Conservation (phyloP, 2,888 invertebrate species). For the Leptodirus hochenwartii region DNA sequence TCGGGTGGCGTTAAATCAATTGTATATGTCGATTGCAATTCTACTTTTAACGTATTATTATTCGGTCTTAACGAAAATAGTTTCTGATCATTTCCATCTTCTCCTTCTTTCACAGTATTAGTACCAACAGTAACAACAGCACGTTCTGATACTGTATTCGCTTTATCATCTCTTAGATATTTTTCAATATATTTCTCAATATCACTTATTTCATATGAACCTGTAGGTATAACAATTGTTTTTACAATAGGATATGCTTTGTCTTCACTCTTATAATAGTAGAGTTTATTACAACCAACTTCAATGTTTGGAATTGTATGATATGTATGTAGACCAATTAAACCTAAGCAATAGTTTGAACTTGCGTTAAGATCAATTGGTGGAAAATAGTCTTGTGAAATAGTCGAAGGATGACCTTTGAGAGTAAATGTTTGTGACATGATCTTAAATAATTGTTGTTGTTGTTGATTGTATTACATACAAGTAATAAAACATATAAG, state of each 20-base stretch:
- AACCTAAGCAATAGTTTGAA: constrained; percentile 14
- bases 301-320: constrained; percentile 20
- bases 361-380: constrained; percentile 13
- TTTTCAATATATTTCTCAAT: constrained; percentile 9
- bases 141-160: too few relatives aligned
- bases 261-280: constrained; percentile 11
- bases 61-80: neutral
- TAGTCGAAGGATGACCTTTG: constrained; percentile 13
- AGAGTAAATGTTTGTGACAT: constrained; percentile 16
- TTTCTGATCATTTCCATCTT: too few relatives aligned
- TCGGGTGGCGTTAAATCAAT: constrained; percentile 3
- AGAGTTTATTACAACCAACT: constrained; percentile 18
- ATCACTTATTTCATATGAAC: constrained; percentile 9
- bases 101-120: too few relatives aligned
- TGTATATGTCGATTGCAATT: too few relatives aligned
- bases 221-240: constrained; percentile 8
- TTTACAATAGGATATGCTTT: too few relatives aligned
- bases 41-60: constrained; percentile 6
- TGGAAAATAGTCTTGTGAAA: constrained; percentile 14
- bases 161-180: constrained; percentile 6
- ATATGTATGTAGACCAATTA: constrained; percentile 17
- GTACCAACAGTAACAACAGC: too few relatives aligned
- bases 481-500: too few relatives aligned
- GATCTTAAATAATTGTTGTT: too few relatives aligned
- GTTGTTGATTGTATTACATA: too few relatives aligned